Percentiles rank a stretch among this genome's conserved stretches.
phyloP scores from a whole-genome alignment of 2,113 vertebrate species.

The Dasyurus viverrinus region DNA sequence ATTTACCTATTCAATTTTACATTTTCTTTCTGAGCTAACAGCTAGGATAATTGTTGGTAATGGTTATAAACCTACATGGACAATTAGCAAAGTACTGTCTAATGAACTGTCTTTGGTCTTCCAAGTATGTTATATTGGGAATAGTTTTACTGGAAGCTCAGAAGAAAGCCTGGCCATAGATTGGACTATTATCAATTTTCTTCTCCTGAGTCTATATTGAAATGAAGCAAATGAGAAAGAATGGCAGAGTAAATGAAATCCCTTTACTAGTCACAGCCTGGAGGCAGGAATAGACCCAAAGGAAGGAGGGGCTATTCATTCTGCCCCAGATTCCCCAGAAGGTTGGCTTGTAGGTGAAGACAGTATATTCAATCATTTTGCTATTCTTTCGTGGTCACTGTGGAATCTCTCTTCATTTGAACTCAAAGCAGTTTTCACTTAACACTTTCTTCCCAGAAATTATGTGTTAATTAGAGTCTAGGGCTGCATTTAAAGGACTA shows the following conservation, averaged over 20 bases:
- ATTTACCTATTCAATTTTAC: not conserved
- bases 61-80: not conserved
- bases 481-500: constrained; percentile 47
- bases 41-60: not conserved
- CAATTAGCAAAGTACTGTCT: not conserved
- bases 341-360: not conserved
- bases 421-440: constrained; percentile 67
- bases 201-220: not conserved
- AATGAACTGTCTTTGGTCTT: constrained; percentile 16
- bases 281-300: not conserved
- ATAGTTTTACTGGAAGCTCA: not conserved
- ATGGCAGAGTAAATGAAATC: not conserved
- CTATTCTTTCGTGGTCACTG: constrained; percentile 40
- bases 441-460: constrained; percentile 66
- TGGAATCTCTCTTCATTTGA: constrained; percentile 51
- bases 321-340: not conserved
- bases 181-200: not conserved
- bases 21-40: not conserved
- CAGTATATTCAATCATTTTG: constrained; percentile 4
- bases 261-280: not conserved
- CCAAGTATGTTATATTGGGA: not conserved
- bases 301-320: not conserved
- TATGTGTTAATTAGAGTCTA: constrained; percentile 73
- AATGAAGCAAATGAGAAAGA: not conserved
- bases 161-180: not conserved